Evolutionary conservation across 2,113 vertebrate species (phyloP), one percentile per base, ranked within the genome.

Genomic region (Morone chrysops): DNA sequence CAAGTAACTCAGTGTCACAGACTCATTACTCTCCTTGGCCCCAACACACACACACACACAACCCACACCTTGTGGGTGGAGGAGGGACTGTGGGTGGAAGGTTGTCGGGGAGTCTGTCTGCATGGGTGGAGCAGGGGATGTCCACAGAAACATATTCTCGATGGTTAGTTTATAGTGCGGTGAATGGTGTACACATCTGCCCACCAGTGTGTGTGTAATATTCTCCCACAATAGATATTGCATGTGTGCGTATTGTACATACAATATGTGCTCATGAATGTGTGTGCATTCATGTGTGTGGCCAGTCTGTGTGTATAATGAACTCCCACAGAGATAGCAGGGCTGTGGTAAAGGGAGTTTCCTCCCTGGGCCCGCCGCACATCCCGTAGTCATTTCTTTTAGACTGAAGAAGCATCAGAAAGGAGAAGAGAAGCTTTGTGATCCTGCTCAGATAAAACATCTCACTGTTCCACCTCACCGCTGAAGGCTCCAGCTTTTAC

Each of bases 251-350:
- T 65, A 38, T 45, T 70, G 66, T 45, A 54, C 50, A 47, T 59
- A 47, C 66, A 65, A 51, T 78, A 36, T 59, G 38, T 82, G 61
- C 57, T 47, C 53, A 9, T 86, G 80, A 2, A 40, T 79, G 53
- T 66, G 71, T 74, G 31, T 82, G 22, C 53, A 57, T 57, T 57
- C 54, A 53, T 90, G 68, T 87, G 85, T 94, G 90, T 88, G 85
- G 86, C 75, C 83, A 43, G 63, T 84, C 53, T 91, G 80, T 87
- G 87, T 85, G 78, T 78, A 50, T 90, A 82, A 88, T 91, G 87
- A 91, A 92, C 90, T 91, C 90, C 90, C 88, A 92, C 92, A 82
- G 82, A 90, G 90, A 90, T 92, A 92, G 93, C 83, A 92, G 87
- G 80, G 63, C 66, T 93, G 84, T 41, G 89, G 91, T 86, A 56